Conservation (phyloP, 2,113 vertebrate species). For the Pongo abelii region DNA sequence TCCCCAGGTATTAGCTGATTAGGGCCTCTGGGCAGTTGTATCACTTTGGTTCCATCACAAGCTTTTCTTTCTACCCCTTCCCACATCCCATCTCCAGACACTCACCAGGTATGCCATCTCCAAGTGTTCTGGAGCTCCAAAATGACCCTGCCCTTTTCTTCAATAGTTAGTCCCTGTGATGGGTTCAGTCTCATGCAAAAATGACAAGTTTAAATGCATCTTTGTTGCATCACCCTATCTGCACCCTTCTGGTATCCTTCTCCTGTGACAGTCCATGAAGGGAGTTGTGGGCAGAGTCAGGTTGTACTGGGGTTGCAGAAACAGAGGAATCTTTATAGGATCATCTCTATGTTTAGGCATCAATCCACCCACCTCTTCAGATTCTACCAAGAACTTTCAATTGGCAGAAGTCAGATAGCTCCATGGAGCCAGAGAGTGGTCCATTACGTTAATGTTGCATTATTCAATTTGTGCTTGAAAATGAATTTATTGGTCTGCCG, state of each 20-base stretch:
- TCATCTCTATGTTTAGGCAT: not conserved
- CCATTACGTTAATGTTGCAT: not conserved
- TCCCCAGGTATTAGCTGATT: not conserved
- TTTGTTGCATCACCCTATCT: not conserved
- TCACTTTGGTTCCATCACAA: not conserved
- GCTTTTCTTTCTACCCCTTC: not conserved
- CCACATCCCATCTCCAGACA: not conserved
- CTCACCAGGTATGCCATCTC: not conserved
- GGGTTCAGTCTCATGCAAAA: not conserved
- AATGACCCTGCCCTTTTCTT: not conserved
- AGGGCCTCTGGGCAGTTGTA: not conserved
- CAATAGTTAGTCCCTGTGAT: not conserved
- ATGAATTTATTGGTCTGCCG: not conserved
- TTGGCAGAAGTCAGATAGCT: not conserved
- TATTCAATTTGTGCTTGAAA: constrained; percentile 25
- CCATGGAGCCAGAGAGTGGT: not conserved
- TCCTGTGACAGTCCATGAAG: not conserved
- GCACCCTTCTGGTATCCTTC: not conserved
- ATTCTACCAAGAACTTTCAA: not conserved
- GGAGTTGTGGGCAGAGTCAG: not conserved
- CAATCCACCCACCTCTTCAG: not conserved
- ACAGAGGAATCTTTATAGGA: not conserved
- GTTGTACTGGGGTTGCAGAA: not conserved
- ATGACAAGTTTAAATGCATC: not conserved
- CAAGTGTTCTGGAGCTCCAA: not conserved